phyloP scores from a whole-genome alignment of 2,888 invertebrate genomes.

The Stenichneumon culpator region DNA sequence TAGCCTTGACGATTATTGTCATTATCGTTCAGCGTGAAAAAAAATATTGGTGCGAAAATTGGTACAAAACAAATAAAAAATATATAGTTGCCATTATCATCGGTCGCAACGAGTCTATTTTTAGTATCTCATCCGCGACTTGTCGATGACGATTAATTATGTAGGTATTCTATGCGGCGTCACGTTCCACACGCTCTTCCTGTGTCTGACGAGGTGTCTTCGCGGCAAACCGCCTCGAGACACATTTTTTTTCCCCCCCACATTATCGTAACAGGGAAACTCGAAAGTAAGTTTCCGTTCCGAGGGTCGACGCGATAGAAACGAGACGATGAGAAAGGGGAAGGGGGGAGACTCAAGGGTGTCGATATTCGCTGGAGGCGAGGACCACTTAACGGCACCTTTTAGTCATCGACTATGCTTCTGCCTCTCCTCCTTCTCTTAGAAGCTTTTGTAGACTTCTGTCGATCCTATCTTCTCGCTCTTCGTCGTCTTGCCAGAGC shows the following conservation, averaged over 20 bases:
- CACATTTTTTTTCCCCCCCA: background rate
- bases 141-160: conserved; percentile 38
- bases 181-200: conserved; percentile 43
- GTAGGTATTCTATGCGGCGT: conserved; percentile 23
- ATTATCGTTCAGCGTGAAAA: background rate
- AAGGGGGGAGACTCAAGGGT: background rate
- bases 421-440: background rate
- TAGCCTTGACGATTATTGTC: background rate
- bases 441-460: conserved; percentile 3
- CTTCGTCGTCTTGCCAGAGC: background rate
- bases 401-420: conserved; percentile 33
- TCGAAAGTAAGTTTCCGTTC: conserved; percentile 17
- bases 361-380: conserved; percentile 45
- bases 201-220: conserved; percentile 41
- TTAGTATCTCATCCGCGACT: background rate
- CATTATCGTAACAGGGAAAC: conserved; percentile 14
- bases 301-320: conserved; percentile 4
- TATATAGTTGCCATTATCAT: background rate
- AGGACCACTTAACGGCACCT: conserved; percentile 53
- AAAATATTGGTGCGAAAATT: background rate
- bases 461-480: conserved; percentile 26
- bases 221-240: conserved; percentile 9
- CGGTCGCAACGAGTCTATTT: background rate
- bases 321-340: conserved; percentile 2
- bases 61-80: background rate